A percentile compares a stretch with the other conserved stretches of the same genome.
Conservation (phyloP, 2,113 vertebrate species). For the Pavo muticus region DNA sequence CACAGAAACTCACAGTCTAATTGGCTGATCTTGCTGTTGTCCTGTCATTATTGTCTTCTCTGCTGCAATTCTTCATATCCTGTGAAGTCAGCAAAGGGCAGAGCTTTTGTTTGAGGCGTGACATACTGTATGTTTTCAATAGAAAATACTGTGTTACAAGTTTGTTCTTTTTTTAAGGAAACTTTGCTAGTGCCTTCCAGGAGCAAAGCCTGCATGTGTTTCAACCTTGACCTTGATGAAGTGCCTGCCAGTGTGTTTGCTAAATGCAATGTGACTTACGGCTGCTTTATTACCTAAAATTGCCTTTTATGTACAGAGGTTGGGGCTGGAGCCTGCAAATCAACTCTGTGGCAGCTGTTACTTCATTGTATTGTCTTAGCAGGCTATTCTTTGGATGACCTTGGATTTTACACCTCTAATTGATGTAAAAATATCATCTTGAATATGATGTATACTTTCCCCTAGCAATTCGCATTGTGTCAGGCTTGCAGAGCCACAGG, state of each 20-base stretch:
- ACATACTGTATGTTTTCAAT: neutral
- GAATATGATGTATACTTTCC: neutral
- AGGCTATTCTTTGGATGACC: neutral
- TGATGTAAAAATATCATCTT: neutral
- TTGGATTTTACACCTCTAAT: neutral
- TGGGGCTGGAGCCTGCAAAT: neutral
- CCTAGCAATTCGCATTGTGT: accelerated
- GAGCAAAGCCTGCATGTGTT: neutral
- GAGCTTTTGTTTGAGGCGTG: neutral
- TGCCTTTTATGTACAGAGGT: neutral
- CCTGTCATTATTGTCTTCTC: neutral
- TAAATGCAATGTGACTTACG: accelerated
- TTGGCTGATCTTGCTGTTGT: neutral
- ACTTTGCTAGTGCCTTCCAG: neutral
- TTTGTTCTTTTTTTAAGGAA: neutral
- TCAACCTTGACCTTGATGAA: neutral
- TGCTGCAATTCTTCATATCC: neutral
- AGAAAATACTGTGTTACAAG: neutral
- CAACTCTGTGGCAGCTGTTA: neutral
- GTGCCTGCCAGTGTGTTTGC: neutral
- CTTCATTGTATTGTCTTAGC: neutral
- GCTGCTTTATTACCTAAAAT: neutral
- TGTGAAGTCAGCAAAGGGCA: neutral
- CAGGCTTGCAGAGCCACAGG: neutral
- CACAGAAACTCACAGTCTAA: neutral